Base-by-base conservation (phyloP, 1,140 invertebrate genomes). In the Ceratitis capitata region DNA sequence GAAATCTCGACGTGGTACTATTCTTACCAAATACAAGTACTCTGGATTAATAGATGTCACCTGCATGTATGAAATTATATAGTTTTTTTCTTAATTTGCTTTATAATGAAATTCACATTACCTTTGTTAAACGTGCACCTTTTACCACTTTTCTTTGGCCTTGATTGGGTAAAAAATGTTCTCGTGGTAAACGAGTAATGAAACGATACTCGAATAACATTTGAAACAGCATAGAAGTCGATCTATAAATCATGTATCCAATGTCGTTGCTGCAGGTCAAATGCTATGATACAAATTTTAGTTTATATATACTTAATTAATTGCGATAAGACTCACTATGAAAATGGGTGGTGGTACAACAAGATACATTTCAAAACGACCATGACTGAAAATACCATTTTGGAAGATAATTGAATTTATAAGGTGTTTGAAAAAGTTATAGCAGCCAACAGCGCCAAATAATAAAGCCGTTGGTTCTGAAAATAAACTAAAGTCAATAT, bases 161-260 rank as follows among this genome's bases (percentile, higher is more conserved):
- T 85, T 93, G 92, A 92, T 92, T 93, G 1, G 94, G 94, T 45
- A 94, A 88, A 88, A 93, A 94, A 82, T 93, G 92, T 35, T 92
- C 92, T 74, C 93, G 92, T 1, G 94, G 93, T 56, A 95, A 88
- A 89, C 91, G 93, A 26, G 89, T 91, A 0, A 95, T 88, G 35
- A 94, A 88, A 87, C 93, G 90, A 85, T 91, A 92, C 84, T 94
- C 92, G 86, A 94, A 94, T 5, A 94, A 88, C 42, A 93, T 87
- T 88, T 94, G 94, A 85, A 94, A 94, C 19, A 94, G 88, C 82
- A 94, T 92, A 47, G 94, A 92, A 0, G 93, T 88, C 19, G 93
- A 92, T 23, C 92, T 90, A 82, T 92, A 92, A 10, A 92, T 87
- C 39, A 92, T 82, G 64, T 92, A 92, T 16, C 91, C 91, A 69